Conservation (phyloP, 2,888 invertebrate species). For the Troides oblongomaculatus region DNA sequence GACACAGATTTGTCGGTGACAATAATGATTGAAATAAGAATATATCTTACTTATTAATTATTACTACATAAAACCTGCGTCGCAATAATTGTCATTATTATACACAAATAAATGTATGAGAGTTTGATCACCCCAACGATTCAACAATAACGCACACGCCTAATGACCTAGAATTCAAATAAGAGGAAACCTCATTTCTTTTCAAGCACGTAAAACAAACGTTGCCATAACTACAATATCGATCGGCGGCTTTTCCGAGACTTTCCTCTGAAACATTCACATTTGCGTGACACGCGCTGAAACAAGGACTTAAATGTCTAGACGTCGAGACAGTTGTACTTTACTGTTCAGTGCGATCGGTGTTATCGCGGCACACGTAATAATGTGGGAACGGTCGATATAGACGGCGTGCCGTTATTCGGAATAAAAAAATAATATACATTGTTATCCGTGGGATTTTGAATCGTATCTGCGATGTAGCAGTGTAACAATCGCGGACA, state of each 20-base stretch:
- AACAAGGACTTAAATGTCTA: constrained; percentile 64
- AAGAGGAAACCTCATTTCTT: constrained; percentile 62
- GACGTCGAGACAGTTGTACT: constrained; percentile 41
- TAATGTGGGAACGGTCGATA: constrained; percentile 35
- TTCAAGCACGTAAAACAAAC: constrained; percentile 70
- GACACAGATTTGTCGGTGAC: no score
- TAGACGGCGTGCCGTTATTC: constrained; percentile 44
- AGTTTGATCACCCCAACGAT: constrained; percentile 8
- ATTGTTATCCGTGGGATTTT: constrained; percentile 47
- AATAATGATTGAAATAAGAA: no score
- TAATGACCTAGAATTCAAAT: constrained; percentile 75
- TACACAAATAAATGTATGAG: neutral
- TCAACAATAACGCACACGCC: constrained; percentile 24
- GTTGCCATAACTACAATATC: constrained; percentile 74
- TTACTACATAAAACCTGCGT: no score
- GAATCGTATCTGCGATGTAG: constrained; percentile 41
- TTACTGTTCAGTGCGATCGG: constrained; percentile 38
- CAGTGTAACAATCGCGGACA: constrained; percentile 61
- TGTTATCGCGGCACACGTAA: constrained; percentile 35
- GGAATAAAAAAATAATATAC: constrained; percentile 34
- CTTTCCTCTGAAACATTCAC: constrained; percentile 68
- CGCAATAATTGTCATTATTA: no score
- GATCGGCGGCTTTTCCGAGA: constrained; percentile 77
- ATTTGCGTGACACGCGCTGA: constrained; percentile 73
- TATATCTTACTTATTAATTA: no score